Evolutionary conservation across 64 coral and sea anemone species (phyloP), one percentile per base, ranked within the genome.

Genomic region (Porites australiensis): DNA sequence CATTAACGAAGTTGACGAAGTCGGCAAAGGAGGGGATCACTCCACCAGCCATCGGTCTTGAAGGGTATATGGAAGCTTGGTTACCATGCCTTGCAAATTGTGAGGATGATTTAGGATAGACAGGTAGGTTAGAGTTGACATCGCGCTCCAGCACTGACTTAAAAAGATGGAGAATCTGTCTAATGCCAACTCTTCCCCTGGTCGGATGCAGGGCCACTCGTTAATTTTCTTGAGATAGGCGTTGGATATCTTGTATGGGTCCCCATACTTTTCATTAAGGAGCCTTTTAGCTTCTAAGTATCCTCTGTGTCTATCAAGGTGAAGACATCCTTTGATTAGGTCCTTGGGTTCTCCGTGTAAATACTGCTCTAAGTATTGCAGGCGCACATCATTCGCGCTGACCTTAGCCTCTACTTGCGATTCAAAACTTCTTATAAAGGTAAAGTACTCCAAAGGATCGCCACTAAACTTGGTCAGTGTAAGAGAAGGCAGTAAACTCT

Each of bases 311-410:
- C 73, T 76, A 18, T 76, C 27, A 45, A 76, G 73, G 55, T 87
- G 78, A 19, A 67, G 75, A 79, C 82, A 87, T 77, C 91, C 91
- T 87, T 78, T 86, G 37, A 93, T 93, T 5, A 93, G 61, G 27
- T 93, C 91, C 43, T 87, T 93, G 0, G 93, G 67, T 79, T 95
- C 93, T 20, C 88, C 88, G 44, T 90, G 23, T 8, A 90, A 62
- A n/a, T 95, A 89, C 50, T 95, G 78, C 15, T 94, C 54, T 71
- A 94, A 37, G 50, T 88, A 94, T 15, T 53, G 85, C 47, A 94
- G 21, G 61, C 85, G 77, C 19, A 21, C 75, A 15, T 71, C 84
- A 70, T 64, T 87, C 21, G 92, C 87, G 12, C 59, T 54, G 10
- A 87, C 18, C 45, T 81, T 88, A 49, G 50, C 23, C 10, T 94